Percentiles rank a stretch among this genome's conserved stretches.
Evolutionary conservation across 1,140 invertebrate genomes (phyloP).

Genomic region (Grapholita molesta): DNA sequence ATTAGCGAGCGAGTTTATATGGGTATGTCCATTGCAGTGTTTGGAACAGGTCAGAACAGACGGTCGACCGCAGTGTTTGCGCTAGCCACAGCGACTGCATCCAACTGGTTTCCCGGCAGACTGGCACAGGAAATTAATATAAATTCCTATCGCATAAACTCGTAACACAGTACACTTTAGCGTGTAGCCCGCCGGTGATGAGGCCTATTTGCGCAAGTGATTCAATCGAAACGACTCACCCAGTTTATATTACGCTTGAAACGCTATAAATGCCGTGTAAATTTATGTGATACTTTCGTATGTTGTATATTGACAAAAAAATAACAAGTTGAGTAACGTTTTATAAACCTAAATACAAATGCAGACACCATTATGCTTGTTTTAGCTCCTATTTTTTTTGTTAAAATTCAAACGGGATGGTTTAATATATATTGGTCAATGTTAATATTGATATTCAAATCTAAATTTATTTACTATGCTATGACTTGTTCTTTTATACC

Average conservation of each 20-base stretch:
- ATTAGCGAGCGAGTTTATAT: slow-evolving; percentile 64
- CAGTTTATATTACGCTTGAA: slow-evolving; percentile 51
- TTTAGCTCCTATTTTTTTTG: no score
- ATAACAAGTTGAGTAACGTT: no score
- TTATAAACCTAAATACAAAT: no score
- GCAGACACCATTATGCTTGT: no score
- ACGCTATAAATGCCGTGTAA: slow-evolving; percentile 49
- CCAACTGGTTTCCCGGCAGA: slow-evolving; percentile 49
- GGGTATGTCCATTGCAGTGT: slow-evolving; percentile 62
- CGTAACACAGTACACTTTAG: slow-evolving; percentile 39
- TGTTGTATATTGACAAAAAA: slow-evolving; percentile 3
- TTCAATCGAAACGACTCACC: slow-evolving; percentile 52
- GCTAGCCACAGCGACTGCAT: slow-evolving; percentile 51
- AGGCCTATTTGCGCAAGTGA: slow-evolving; percentile 57
- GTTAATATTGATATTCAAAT: no score
- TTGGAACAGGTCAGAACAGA: slow-evolving; percentile 53
- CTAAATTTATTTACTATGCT: no score
- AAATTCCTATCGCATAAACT: slow-evolving; percentile 68
- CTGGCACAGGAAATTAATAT: slow-evolving; percentile 72
- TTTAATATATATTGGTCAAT: no score
- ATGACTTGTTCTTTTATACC: no score
- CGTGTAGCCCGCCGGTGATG: slow-evolving; percentile 52
- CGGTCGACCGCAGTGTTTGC: slow-evolving; percentile 59
- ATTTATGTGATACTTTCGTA: slow-evolving; percentile 30
- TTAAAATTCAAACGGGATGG: no score